Evolutionary conservation across 2,797 vertebrate species (phyloP), one percentile per base, ranked within the genome.

Genomic region (Adelosebastes latens): DNA sequence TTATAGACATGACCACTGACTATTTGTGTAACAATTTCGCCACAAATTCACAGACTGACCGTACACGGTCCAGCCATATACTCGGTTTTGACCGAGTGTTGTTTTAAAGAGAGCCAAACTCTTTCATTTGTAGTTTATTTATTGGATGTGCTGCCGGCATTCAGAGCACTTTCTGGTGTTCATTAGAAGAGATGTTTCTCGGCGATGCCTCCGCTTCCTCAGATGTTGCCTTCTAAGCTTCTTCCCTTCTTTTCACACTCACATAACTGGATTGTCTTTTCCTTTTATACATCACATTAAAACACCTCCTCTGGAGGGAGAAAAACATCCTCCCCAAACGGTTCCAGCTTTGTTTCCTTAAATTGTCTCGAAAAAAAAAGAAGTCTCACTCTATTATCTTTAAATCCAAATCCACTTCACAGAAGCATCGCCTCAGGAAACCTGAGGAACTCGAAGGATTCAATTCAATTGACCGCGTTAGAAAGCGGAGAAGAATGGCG

Each of bases 91-190:
- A 52, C 46, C 46, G 18, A 52, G 46, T 52, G 8, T 52, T 75
- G 72, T 64, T 71, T 20, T 59, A 83, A 77, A 62, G 49, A 25
- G 8, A 72, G 32, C 20, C 67, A 71, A 77, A 62, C 32, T 64
- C 59, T 83, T 85, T 82, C 16, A 77, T 85, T 82, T 78, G 68
- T 86, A 84, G 78, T 73, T 83, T 86, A 81, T 91, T 82, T 90
- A 88, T 81, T 83, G 68, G 66, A 78, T 82, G 63, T 67, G 78
- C 59, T 87, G 42, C 64, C 7, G 1, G 86, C 85, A 32, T 81
- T 79, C 75, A 53, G 55, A 80, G 73, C 22, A 22, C 74, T 75
- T 80, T 74, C 22, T 74, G 52, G 64, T 83, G 66, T 79, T 86
- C 64, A 84, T 89, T 89, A 74, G 76, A 85, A 76, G 52, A 69